A percentile compares a stretch with the other conserved stretches of the same genome.
phyloP scores from a whole-genome alignment of 1,140 invertebrate genomes.

The Drosophila eugracilis region DNA sequence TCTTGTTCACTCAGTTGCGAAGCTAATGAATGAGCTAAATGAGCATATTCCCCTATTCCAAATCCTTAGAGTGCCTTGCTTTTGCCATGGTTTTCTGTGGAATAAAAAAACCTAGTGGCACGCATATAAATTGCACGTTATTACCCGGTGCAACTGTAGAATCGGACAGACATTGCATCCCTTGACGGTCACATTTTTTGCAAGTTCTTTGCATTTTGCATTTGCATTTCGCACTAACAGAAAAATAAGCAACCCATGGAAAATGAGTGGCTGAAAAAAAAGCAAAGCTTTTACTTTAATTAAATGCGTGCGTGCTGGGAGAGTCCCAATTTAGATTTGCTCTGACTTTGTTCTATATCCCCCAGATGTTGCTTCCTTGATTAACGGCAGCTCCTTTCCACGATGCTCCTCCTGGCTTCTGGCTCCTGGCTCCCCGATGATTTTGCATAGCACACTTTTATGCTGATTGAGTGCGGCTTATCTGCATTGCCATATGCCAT shows the following conservation, averaged over 20 bases:
- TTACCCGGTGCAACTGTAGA: constrained; percentile 59
- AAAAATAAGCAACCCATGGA: constrained; percentile 34
- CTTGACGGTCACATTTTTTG: constrained; percentile 60
- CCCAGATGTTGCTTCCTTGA: constrained; percentile 55
- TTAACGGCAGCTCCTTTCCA: constrained; percentile 53
- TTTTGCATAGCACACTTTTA: constrained; percentile 70
- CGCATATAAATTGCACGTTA: constrained; percentile 77
- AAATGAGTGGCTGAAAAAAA: constrained; percentile 51
- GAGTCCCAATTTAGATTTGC: constrained; percentile 71
- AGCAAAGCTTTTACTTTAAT: constrained; percentile 80
- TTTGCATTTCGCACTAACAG: constrained; percentile 45
- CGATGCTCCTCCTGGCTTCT: constrained; percentile 4
- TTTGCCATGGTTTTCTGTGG: not conserved
- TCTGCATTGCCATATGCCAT: constrained; percentile 48
- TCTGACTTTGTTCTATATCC: constrained; percentile 58
- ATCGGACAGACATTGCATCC: constrained; percentile 50
- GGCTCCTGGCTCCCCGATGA: constrained; percentile 12
- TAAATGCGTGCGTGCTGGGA: constrained; percentile 77
- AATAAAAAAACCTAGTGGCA: constrained; percentile 33
- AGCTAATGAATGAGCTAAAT: constrained; percentile 27
- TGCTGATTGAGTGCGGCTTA: constrained; percentile 80
- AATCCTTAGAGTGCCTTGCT: constrained; percentile 5
- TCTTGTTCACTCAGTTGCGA: constrained; percentile 6
- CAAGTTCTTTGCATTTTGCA: constrained; percentile 23
- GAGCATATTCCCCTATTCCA: constrained; percentile 9